Evolutionary conservation across 2,797 vertebrate genomes (phyloP), one percentile per base, ranked within the genome.

Genomic region (Corythornis leucogaster): DNA sequence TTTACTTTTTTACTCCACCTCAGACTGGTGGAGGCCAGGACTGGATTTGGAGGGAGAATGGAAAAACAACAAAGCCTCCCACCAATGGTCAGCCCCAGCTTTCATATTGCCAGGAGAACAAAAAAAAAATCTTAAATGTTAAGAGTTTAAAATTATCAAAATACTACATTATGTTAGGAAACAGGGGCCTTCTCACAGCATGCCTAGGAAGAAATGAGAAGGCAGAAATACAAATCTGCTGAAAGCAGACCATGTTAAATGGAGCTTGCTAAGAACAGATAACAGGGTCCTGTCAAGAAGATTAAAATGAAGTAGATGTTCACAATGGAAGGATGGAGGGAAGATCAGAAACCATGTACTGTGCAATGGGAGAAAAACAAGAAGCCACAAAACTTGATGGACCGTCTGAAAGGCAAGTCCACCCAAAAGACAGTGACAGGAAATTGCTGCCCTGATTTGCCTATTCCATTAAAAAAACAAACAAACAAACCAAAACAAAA

Each of bases 221-320:
- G 40, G 89, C 69, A 85, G 64, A 91, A 93, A 92, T 40, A 94
- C 40, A 80, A 59, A 89, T 40, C 79, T 70, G 81, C 62, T 89
- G 64, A 66, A 85, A 66, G 84, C 76, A 89, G 81, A 50, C 21
- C 1, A 3, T 58, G 81, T 59, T 83, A 90, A 94, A 92, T 80
- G 69, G 46, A 80, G 79, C 94, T 95, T 92, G 68, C 54, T 66
- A 90, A 71, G 73, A 92, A 87, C 62, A 92, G 89, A 62, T 94
- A 89, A 93, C 71, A 92, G 33, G 22, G 81, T 75, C 53, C 93
- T 93, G 87, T 95, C 95, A 94, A 78, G 81, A 62, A 87, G 76
- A 94, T 85, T 80, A 93, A 95, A 95, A 95, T 90, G 89, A 93
- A 95, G 87, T 68, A 95, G 87, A 64, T 57, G 58, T 62, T 85